A percentile compares a stretch with the other conserved stretches of the same genome.
These are phyloP conservation scores for Phalacrocorax pelagicus DNA, from an alignment of 2,113 vertebrate species.

Conservation along the genomic window DNA sequence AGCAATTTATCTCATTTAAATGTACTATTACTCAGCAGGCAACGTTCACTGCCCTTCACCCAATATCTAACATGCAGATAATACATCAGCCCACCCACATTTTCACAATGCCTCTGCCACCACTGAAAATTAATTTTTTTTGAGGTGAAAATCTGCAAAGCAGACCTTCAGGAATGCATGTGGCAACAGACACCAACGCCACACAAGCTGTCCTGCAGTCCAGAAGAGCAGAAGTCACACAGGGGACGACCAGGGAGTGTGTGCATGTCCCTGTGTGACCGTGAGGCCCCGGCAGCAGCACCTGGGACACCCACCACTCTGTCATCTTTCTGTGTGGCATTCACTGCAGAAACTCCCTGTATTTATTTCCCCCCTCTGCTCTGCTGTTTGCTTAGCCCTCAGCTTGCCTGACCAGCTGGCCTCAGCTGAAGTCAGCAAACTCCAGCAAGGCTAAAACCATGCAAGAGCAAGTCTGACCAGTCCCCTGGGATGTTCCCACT, in stretches of 20 bases:
- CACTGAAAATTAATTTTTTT: neutral
- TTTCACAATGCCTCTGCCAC: neutral
- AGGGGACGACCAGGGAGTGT: neutral
- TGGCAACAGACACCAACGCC: neutral
- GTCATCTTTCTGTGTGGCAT: too few species aligned
- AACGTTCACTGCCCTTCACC: neutral
- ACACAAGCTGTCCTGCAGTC: neutral
- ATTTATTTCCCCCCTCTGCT: too few species aligned
- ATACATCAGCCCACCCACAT: neutral
- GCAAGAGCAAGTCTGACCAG: neutral
- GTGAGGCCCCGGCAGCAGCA: fast-evolving
- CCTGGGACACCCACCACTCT: neutral
- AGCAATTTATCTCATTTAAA: neutral
- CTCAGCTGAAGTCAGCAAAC: neutral
- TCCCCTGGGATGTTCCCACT: neutral
- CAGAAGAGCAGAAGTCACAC: neutral
- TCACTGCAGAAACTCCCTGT: too few species aligned
- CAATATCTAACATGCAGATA: fast-evolving
- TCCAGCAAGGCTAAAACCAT: neutral
- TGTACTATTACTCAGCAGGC: neutral
- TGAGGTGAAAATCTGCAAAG: neutral
- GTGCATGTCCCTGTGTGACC: neutral
- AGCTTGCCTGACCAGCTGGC: too few species aligned
- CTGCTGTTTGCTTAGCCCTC: too few species aligned
- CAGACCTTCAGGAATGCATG: neutral